Conservation (phyloP, 2,888 invertebrate genomes). For the Anodontia alba region DNA sequence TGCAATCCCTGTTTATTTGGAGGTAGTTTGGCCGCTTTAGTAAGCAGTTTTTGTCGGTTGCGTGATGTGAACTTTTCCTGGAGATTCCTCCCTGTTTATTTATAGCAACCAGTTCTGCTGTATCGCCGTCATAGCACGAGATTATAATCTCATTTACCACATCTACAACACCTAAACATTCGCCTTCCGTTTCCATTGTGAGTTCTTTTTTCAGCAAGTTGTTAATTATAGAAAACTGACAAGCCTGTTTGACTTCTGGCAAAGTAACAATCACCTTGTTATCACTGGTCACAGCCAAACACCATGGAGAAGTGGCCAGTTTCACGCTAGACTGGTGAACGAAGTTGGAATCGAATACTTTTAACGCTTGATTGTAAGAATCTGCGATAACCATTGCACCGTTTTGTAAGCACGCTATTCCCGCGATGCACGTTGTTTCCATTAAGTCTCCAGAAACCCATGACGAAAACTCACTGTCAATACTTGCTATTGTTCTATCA, state of each 20-base stretch:
- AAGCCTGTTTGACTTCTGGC: neutral
- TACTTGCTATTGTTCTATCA: neutral
- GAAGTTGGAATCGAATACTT: conserved; percentile 3
- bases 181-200: neutral
- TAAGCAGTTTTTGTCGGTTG: neutral
- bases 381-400: neutral
- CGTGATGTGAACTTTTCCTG: neutral
- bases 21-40: conserved; percentile 1
- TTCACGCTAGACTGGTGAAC: neutral
- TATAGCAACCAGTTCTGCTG: neutral
- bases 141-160: neutral
- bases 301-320: neutral
- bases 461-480: neutral
- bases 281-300: neutral
- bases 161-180: conserved; percentile 1
- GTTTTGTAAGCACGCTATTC: neutral
- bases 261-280: neutral
- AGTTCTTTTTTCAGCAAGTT: neutral
- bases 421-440: neutral
- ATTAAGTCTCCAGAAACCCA: neutral
- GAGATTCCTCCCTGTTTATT: neutral
- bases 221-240: neutral
- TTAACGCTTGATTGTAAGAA: neutral
- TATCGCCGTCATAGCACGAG: neutral
- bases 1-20: neutral